Conservation (phyloP, 2,888 invertebrate species). For the Alloplasta piceator region DNA sequence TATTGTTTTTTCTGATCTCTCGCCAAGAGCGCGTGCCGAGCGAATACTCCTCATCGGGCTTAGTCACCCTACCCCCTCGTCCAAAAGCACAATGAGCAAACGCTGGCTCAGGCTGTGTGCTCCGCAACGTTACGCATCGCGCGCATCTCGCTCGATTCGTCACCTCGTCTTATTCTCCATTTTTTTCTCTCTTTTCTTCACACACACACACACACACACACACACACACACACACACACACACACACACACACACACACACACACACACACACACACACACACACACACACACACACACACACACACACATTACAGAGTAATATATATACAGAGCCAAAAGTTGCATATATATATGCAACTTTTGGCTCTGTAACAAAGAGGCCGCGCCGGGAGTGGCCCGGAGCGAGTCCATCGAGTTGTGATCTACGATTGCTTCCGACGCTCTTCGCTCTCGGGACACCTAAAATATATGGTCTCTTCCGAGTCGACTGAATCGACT, state of each 20-base stretch:
- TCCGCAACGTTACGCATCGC: conserved; percentile 10
- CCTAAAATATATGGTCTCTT: too few relatives aligned
- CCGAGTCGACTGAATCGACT: too few relatives aligned
- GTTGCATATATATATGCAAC: too few relatives aligned
- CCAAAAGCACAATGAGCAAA: not conserved
- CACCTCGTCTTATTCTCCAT: conserved; percentile 35
- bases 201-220: not conserved
- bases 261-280: conserved; percentile 31
- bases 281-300: not conserved
- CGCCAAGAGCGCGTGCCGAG: conserved; percentile 79
- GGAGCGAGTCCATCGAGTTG: too few relatives aligned
- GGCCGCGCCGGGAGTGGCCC: too few relatives aligned
- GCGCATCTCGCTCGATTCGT: conserved; percentile 2
- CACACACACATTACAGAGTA: not conserved
- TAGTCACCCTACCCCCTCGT: conserved; percentile 58
- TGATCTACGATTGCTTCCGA: too few relatives aligned
- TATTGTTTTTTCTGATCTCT: conserved; percentile 72
- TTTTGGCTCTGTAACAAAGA: too few relatives aligned
- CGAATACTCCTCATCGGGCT: conserved; percentile 69
- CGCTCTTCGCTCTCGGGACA: too few relatives aligned
- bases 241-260: conserved; percentile 1
- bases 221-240: not conserved
- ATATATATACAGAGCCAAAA: too few relatives aligned
- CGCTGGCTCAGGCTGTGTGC: conserved; percentile 16
- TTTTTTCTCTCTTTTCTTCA: conserved; percentile 37